Evolutionary conservation across 2,113 vertebrate species (phyloP).

Genomic region (Pleuronectes platessa): DNA sequence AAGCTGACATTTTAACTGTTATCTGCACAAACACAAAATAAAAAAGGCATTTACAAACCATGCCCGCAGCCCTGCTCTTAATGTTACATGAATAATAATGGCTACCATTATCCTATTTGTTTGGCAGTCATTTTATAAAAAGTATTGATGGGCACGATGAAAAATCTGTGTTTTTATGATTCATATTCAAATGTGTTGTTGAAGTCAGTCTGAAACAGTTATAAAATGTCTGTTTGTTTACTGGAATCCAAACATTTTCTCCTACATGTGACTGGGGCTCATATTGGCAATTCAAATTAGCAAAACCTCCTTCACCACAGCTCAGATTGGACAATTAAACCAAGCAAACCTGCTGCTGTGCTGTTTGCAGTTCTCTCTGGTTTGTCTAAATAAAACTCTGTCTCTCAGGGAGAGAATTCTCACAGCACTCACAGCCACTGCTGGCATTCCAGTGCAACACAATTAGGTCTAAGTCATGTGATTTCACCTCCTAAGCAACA

Average conservation of each 20-base stretch:
- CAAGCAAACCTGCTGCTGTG: conserved; percentile 14
- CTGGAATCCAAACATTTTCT: not conserved
- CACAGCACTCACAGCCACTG: conserved; percentile 1
- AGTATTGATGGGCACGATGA: not conserved
- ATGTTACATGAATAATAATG: not conserved
- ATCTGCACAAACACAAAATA: not conserved
- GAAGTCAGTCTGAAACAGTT: conserved; percentile 3
- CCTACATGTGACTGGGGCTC: not conserved
- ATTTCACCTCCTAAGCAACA: conserved; percentile 20
- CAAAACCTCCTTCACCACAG: not conserved
- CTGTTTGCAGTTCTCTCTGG: not conserved
- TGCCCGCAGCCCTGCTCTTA: not conserved
- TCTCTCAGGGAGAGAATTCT: not conserved
- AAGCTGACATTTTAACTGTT: too few relatives aligned
- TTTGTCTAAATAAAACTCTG: conserved; percentile 22
- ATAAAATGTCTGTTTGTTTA: conserved; percentile 27
- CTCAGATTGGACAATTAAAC: conserved; percentile 37
- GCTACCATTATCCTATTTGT: not conserved
- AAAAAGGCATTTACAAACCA: not conserved
- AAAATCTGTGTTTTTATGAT: not conserved
- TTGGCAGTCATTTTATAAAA: not conserved
- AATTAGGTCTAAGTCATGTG: conserved; percentile 41
- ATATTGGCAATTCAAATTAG: conserved; percentile 8
- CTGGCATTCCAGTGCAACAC: conserved; percentile 4
- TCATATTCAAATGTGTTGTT: not conserved